Conservation (phyloP, 2,888 invertebrate species). For the Serrognathus titanus region DNA sequence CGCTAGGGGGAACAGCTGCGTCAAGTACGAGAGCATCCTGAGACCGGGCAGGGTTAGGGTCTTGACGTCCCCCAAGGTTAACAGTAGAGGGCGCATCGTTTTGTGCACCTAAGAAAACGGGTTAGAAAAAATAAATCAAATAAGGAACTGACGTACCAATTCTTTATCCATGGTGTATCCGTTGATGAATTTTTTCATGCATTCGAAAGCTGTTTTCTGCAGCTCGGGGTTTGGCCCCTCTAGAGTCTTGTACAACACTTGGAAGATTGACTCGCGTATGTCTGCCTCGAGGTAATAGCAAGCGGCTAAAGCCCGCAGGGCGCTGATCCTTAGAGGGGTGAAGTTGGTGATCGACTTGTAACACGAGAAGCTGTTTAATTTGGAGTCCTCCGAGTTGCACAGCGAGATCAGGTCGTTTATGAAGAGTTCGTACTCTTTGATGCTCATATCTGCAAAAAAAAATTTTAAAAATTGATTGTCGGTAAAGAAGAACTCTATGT, state of each 20-base stretch:
- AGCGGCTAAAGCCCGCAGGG: slow-evolving; percentile 78
- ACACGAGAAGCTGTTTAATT: slow-evolving; percentile 81
- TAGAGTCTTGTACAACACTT: slow-evolving; percentile 71
- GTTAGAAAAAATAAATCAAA: neutral
- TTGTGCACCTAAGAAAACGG: slow-evolving; percentile 56
- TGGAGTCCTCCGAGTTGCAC: slow-evolving; percentile 85
- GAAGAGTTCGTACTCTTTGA: slow-evolving; percentile 85
- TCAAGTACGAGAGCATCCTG: slow-evolving; percentile 84
- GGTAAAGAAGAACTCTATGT: no score
- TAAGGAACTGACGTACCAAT: slow-evolving; percentile 56
- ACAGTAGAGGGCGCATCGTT: slow-evolving; percentile 82
- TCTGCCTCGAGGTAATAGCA: slow-evolving; percentile 72
- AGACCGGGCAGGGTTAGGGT: slow-evolving; percentile 85
- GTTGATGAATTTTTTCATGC: slow-evolving; percentile 86
- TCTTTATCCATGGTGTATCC: slow-evolving; percentile 88
- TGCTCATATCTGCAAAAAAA: slow-evolving; percentile 62
- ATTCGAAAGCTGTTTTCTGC: slow-evolving; percentile 90
- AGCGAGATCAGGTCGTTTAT: slow-evolving; percentile 85
- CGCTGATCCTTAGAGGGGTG: slow-evolving; percentile 84
- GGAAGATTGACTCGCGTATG: slow-evolving; percentile 52
- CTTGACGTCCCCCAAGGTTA: slow-evolving; percentile 82
- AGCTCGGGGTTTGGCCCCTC: slow-evolving; percentile 84
- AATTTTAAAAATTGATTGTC: no score
- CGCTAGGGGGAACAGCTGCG: slow-evolving; percentile 89
- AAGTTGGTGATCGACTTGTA: slow-evolving; percentile 88